Conservation (phyloP, 64 coral and sea anemone species). For the Montipora capricornis region DNA sequence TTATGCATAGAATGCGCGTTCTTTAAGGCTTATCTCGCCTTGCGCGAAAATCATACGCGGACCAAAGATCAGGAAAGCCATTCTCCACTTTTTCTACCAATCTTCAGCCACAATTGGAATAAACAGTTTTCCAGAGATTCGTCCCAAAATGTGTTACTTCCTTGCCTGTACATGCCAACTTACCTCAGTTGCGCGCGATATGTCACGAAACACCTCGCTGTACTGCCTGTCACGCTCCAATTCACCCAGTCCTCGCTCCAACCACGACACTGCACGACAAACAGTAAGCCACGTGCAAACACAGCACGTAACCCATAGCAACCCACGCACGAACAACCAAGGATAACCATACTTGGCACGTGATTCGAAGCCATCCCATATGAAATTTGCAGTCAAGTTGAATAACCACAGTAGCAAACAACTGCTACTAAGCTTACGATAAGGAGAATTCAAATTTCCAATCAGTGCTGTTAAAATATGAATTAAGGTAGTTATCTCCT, state of each 20-base stretch:
- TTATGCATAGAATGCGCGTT: too few relatives aligned
- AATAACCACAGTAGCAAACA: slow-evolving; percentile 56
- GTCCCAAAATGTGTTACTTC: too few relatives aligned
- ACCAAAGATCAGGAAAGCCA: too few relatives aligned
- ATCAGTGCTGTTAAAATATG: slow-evolving; percentile 62
- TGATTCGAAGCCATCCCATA: slow-evolving; percentile 56
- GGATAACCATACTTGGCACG: slow-evolving; percentile 45
- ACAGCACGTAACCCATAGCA: slow-evolving; percentile 24
- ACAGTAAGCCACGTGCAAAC: slow-evolving; percentile 35
- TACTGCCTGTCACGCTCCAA: slow-evolving; percentile 48
- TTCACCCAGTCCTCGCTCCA: slow-evolving; percentile 18
- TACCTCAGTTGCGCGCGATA: slow-evolving; percentile 36
- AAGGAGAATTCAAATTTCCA: slow-evolving; percentile 46
- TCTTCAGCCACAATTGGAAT: too few relatives aligned
- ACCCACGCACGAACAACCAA: slow-evolving; percentile 35
- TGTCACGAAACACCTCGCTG: slow-evolving; percentile 25
- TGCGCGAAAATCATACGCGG: too few relatives aligned
- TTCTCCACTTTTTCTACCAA: too few relatives aligned
- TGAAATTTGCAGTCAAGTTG: slow-evolving; percentile 5
- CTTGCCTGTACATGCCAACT: background rate
- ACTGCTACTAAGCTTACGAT: slow-evolving; percentile 2
- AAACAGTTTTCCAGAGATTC: too few relatives aligned
- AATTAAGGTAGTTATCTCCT: slow-evolving; percentile 6
- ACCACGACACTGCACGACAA: slow-evolving; percentile 58
- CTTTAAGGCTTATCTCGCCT: too few relatives aligned